Conservation (phyloP, 2,888 invertebrate species). For the Pomacea canaliculata region DNA sequence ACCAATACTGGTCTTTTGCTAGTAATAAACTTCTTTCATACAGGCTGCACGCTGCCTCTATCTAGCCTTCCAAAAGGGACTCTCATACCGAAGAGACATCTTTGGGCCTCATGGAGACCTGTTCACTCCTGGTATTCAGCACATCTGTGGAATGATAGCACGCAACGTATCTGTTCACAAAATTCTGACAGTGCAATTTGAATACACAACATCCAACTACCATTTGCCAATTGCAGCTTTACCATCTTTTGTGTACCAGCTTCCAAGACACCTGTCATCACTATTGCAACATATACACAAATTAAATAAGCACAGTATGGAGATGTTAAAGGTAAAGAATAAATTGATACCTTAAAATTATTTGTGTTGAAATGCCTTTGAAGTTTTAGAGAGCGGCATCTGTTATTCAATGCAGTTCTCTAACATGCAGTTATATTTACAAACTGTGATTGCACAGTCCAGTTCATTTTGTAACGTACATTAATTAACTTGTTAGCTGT, state of each 20-base stretch:
- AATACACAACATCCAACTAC: conserved; percentile 2
- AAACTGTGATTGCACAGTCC: too few relatives aligned
- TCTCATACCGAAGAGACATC: conserved; percentile 1
- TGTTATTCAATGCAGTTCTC: too few relatives aligned
- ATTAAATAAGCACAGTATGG: conserved; percentile 3
- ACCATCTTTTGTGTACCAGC: conserved; percentile 14
- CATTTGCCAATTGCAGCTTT: conserved; percentile 12
- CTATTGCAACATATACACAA: conserved; percentile 14
- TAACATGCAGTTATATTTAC: too few relatives aligned
- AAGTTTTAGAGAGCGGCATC: too few relatives aligned
- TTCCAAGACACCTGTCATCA: conserved; percentile 6
- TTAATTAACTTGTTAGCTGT: too few relatives aligned
- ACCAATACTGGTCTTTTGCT: too few relatives aligned
- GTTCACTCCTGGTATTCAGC: conserved; percentile 22
- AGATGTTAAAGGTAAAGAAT: conserved; percentile 14
- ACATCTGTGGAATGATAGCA: conserved; percentile 25
- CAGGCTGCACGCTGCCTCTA: conserved; percentile 10
- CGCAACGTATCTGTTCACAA: conserved; percentile 1
- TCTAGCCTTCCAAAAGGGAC: conserved; percentile 18
- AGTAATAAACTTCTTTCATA: not conserved
- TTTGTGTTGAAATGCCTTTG: too few relatives aligned
- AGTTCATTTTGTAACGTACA: too few relatives aligned
- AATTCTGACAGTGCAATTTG: conserved; percentile 14
- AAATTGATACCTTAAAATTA: not conserved
- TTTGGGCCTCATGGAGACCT: conserved; percentile 21